These are phyloP conservation scores for Ceratosolen fusciceps DNA, from an alignment of 1,140 invertebrate genomes.

Conservation along the genomic window DNA sequence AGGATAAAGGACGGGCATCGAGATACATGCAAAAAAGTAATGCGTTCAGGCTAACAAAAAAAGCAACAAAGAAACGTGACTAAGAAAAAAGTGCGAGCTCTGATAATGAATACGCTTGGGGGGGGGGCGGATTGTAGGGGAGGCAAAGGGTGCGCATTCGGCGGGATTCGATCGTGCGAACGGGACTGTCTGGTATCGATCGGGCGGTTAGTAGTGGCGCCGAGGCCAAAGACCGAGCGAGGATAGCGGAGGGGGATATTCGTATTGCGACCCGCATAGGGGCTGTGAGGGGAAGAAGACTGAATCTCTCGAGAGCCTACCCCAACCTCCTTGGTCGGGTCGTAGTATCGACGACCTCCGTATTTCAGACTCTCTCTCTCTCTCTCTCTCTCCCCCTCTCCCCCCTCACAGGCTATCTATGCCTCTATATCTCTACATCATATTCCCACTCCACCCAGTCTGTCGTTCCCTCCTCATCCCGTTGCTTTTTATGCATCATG, in stretches of 20 bases:
- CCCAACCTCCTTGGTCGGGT: slow-evolving; percentile 66
- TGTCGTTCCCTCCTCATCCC: not conserved
- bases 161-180: slow-evolving; percentile 69
- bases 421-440: not conserved
- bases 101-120: not conserved
- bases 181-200: slow-evolving; percentile 72
- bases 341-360: slow-evolving; percentile 69
- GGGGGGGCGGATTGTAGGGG: not conserved
- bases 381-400: not conserved
- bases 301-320: slow-evolving; percentile 62
- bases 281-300: slow-evolving; percentile 36
- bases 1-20: no score
- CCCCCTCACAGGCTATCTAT: not conserved
- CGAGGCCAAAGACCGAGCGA: slow-evolving; percentile 30
- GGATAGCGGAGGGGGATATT: not conserved
- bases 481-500: not conserved
- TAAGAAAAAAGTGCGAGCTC: not conserved
- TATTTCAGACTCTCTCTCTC: slow-evolving; percentile 40
- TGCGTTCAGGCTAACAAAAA: not conserved
- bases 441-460: not conserved
- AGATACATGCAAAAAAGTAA: not conserved
- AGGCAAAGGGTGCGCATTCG: slow-evolving; percentile 58
- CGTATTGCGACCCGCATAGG: not conserved
- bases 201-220: slow-evolving; percentile 50
- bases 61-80: no score